Conservation (phyloP, 2,797 vertebrate genomes). For the Apogon hyalosoma region DNA sequence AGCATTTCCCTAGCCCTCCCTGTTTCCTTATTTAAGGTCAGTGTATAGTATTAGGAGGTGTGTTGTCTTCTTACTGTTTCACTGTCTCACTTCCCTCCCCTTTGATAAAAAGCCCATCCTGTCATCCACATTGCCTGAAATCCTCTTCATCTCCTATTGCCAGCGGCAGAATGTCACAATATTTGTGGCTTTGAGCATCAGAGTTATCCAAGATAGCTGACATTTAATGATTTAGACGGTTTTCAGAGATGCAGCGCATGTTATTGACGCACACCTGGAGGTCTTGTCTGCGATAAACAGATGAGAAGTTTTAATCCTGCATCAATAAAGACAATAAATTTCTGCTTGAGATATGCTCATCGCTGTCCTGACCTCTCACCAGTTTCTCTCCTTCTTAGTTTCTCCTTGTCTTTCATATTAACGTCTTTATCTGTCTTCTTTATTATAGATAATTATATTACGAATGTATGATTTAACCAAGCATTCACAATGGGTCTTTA, state of each 20-base stretch:
- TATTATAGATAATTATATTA: constrained; percentile 53
- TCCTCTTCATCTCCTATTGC: constrained; percentile 16
- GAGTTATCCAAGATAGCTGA: constrained; percentile 56
- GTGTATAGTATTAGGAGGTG: constrained; percentile 28
- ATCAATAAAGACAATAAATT: constrained; percentile 24
- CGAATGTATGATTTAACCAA: constrained; percentile 52
- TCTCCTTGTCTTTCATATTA: constrained; percentile 22
- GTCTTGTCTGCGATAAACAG: constrained; percentile 42
- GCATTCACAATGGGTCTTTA: constrained; percentile 60
- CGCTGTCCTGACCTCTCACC: constrained; percentile 9
- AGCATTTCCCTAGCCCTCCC: neutral
- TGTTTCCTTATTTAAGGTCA: constrained; percentile 34
- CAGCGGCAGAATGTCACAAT: constrained; percentile 42
- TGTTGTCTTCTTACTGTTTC: constrained; percentile 5
- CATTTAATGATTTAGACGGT: constrained; percentile 58
- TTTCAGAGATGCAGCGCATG: constrained; percentile 19
- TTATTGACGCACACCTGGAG: constrained; percentile 57
- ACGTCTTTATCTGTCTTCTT: constrained; percentile 63
- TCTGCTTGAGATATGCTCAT: constrained; percentile 33
- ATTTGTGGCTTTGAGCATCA: constrained; percentile 49
- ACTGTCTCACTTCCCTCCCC: constrained; percentile 14
- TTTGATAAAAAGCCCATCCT: constrained; percentile 35
- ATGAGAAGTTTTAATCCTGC: constrained; percentile 52
- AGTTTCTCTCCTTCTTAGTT: constrained; percentile 21
- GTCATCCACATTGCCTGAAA: constrained; percentile 9